phyloP scores from a whole-genome alignment of 2,888 invertebrate genomes.

The Cerastis rubricosa region DNA sequence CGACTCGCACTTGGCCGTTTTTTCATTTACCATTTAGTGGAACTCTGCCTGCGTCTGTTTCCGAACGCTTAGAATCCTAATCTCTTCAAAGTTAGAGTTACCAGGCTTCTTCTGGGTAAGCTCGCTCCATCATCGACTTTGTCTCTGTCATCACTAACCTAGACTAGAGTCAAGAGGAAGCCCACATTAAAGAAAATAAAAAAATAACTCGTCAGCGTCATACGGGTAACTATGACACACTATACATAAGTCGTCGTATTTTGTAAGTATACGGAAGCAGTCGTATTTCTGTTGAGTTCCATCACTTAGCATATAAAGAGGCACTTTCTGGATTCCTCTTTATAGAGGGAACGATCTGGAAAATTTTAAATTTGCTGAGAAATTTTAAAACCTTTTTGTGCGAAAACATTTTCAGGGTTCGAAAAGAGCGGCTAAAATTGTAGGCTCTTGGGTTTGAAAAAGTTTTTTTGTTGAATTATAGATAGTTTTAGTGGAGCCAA shows the following conservation, averaged over 20 bases:
- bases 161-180: too few species aligned
- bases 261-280: slow-evolving; percentile 30
- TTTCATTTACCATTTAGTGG: too few species aligned
- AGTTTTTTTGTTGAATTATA: neutral
- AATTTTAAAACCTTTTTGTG: slow-evolving; percentile 44
- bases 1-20: too few species aligned
- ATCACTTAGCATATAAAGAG: slow-evolving; percentile 70
- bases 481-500: too few species aligned
- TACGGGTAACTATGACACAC: neutral
- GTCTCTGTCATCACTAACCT: too few species aligned
- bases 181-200: too few species aligned
- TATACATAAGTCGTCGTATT: neutral
- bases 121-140: too few species aligned
- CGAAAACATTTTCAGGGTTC: slow-evolving; percentile 21
- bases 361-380: slow-evolving; percentile 56
- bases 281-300: slow-evolving; percentile 54
- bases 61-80: too few species aligned
- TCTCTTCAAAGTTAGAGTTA: too few species aligned
- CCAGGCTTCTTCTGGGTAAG: too few species aligned
- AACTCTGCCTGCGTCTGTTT: too few species aligned
- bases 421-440: neutral
- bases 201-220: neutral
- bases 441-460: neutral
- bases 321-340: slow-evolving; percentile 59
- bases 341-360: slow-evolving; percentile 54